These are phyloP conservation scores for Esperia sulphurella DNA, from an alignment of 2,888 invertebrate species.

Conservation along the genomic window DNA sequence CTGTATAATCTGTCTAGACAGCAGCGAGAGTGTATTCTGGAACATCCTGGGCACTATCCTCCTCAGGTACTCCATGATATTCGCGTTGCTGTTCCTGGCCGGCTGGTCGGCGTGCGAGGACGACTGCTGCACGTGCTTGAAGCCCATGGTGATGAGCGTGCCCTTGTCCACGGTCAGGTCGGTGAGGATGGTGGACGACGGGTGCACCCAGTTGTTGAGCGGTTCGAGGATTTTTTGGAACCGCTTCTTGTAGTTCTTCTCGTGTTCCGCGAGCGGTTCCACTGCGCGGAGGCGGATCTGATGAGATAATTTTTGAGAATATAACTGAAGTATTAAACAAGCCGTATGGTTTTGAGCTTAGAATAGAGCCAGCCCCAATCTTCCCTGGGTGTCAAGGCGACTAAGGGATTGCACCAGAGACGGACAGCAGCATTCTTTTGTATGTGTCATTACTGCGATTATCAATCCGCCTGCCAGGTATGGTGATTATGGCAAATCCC, in stretches of 20 bases:
- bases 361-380: no score
- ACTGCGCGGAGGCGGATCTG: constrained; percentile 88
- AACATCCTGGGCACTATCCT: constrained; percentile 94
- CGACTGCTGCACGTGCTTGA: constrained; percentile 85
- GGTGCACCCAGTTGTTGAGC: constrained; percentile 87
- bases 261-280: constrained; percentile 88
- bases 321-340: no score
- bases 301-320: background rate
- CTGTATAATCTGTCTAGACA: constrained; percentile 92
- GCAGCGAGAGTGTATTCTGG: constrained; percentile 89
- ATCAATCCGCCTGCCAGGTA: no score
- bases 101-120: constrained; percentile 65
- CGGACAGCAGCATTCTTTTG: no score
- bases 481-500: no score
- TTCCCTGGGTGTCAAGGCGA: no score
- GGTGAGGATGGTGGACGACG: constrained; percentile 86
- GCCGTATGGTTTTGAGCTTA: no score
- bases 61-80: constrained; percentile 92
- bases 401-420: no score
- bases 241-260: constrained; percentile 88
- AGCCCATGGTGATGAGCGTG: constrained; percentile 88
- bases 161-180: constrained; percentile 92
- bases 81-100: constrained; percentile 81
- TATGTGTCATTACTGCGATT: no score
- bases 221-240: constrained; percentile 92